Conservation (phyloP, 2,113 vertebrate species). For the Urocitellus parryii region DNA sequence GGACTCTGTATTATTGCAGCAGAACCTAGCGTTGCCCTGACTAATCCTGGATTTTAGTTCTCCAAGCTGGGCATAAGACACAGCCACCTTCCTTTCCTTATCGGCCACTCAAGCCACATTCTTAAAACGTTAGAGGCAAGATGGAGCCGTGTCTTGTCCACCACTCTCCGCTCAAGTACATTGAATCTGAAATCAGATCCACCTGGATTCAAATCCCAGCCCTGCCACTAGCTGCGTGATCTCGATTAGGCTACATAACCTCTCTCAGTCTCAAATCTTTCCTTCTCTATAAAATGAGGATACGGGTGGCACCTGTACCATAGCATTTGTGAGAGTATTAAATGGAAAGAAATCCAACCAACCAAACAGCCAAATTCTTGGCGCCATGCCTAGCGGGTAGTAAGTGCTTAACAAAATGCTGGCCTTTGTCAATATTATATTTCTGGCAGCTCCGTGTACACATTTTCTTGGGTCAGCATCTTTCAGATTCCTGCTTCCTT, state of each 20-base stretch:
- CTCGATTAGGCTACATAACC: not conserved
- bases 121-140: not conserved
- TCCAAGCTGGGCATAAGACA: not conserved
- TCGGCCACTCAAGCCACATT: fast-evolving
- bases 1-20: fast-evolving
- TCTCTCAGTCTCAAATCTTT: not conserved
- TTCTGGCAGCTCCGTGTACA: not conserved
- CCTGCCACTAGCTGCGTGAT: not conserved
- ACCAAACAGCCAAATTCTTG: not conserved
- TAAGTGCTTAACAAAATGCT: not conserved
- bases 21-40: not conserved
- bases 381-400: fast-evolving
- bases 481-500: not conserved
- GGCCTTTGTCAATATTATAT: not conserved
- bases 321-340: not conserved
- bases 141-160: fast-evolving
- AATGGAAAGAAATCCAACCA: not conserved
- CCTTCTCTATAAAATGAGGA: not conserved
- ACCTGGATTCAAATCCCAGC: not conserved
- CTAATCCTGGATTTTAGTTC: fast-evolving
- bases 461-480: not conserved
- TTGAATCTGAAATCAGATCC: too few species aligned
- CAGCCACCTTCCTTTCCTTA: not conserved
- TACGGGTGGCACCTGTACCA: not conserved
- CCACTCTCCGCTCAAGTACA: too few species aligned